Evolutionary conservation across 1,140 invertebrate genomes (phyloP), one percentile per base, ranked within the genome.

Genomic region (Pseudomyrmex flavicornis): DNA sequence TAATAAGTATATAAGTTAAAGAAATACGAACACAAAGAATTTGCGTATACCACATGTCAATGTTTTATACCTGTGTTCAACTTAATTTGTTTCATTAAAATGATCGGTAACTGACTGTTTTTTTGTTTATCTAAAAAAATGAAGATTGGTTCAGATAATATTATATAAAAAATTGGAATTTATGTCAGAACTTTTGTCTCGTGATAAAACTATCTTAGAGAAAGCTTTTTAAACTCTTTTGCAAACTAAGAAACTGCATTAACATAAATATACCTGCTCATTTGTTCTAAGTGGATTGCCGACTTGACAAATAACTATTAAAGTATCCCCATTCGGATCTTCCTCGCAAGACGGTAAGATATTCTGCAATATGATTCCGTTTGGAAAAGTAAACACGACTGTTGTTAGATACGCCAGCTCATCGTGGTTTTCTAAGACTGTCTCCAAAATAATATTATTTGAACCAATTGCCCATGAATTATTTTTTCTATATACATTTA

Each of bases 281-380:
- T 48, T 22, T 20, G 56, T 83, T 61, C 82, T 65, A 26, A 94
- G 22, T 7, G 91, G 92, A 76, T 94, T 93, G 1, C 83, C 91
- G 5, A 91, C 69, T 4, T 84, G 79, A 22, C 92, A 93, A 7
- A 79, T 74, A 46, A 93, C 85, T 20, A 61, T 62, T 46, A 89
- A 59, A 15, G 17, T 83, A 22, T 86, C 79, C 35, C 75, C 62
- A 9, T 88, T 76, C 5, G 22, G 84, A 7, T 89, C 65, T 82
- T 92, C 90, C n/a, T 86, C 84, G 75, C 95, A 95, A 50, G 88
- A 92, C 10, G 93, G 90, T 22, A 94, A 93, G 48, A 93, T 92
- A 26, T 86, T 91, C 44, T 88, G 84, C 15, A 95, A 84, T 69
- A 77, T 26, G n/a, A 94, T 84, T 5, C 85, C 73, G 12, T 88